Percentiles rank a stretch among this genome's conserved stretches.
Conservation (phyloP, 2,888 invertebrate species). For the Watsonalla binaria region DNA sequence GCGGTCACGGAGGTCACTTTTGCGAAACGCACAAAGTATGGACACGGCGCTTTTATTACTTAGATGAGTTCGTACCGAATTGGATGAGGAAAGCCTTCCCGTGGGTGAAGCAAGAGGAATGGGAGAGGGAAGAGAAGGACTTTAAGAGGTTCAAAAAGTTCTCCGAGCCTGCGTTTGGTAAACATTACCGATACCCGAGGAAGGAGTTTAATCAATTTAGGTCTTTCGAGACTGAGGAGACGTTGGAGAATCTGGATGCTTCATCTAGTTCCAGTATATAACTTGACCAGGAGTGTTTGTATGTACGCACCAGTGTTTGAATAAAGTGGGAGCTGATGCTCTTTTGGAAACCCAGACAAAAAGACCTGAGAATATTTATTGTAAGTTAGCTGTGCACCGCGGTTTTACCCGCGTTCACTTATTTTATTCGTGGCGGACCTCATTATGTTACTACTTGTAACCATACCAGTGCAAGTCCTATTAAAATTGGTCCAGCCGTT, state of each 20-base stretch:
- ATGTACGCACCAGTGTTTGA: too few species aligned
- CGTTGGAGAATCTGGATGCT: constrained; percentile 24
- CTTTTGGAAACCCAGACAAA: too few species aligned
- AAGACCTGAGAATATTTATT: too few species aligned
- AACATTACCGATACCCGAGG: constrained; percentile 41
- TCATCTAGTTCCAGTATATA: constrained; percentile 5
- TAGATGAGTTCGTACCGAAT: constrained; percentile 50
- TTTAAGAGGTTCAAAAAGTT: constrained; percentile 40
- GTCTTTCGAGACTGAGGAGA: constrained; percentile 34
- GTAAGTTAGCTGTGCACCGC: too few species aligned
- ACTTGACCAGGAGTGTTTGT: not conserved
- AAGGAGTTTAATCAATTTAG: constrained; percentile 32
- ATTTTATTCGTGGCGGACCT: too few species aligned
- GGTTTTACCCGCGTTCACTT: too few species aligned
- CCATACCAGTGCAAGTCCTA: too few species aligned
- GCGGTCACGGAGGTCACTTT: constrained; percentile 40
- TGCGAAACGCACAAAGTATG: constrained; percentile 48
- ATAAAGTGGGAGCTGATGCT: too few species aligned
- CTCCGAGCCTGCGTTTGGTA: constrained; percentile 49
- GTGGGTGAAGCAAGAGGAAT: constrained; percentile 41
- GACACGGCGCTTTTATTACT: constrained; percentile 48
- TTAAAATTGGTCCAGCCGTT: too few species aligned
- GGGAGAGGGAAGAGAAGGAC: constrained; percentile 45
- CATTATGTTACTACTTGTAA: too few species aligned
- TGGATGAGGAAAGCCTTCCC: constrained; percentile 41